phyloP scores from a whole-genome alignment of 2,888 invertebrate genomes.

The Drosophila demipolita region DNA sequence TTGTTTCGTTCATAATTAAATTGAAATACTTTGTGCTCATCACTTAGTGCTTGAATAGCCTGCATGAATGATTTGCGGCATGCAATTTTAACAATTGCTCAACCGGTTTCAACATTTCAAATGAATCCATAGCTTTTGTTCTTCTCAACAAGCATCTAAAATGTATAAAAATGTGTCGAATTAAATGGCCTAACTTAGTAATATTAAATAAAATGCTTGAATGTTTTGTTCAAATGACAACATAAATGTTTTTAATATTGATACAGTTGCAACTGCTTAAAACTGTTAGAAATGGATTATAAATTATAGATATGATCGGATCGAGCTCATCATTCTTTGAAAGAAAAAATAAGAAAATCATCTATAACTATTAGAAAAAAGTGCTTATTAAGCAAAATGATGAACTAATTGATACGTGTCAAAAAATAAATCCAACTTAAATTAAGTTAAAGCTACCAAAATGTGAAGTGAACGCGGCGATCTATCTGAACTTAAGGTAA shows the following conservation, averaged over 20 bases:
- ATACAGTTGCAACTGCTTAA: neutral
- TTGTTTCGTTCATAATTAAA: constrained; percentile 58
- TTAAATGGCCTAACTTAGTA: neutral
- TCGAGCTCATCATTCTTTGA: neutral
- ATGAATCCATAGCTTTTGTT: constrained; percentile 15
- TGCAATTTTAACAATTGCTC: constrained; percentile 35
- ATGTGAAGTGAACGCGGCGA: neutral
- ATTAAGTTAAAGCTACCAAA: neutral
- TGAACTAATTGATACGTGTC: neutral
- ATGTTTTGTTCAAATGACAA: neutral
- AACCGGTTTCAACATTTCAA: constrained; percentile 3
- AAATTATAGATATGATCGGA: neutral
- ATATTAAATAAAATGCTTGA: neutral
- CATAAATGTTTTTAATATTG: neutral
- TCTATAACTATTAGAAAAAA: neutral
- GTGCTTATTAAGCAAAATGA: neutral
- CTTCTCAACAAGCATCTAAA: constrained; percentile 13
- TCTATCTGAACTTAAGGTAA: neutral
- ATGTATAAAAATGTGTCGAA: neutral
- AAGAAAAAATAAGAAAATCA: neutral
- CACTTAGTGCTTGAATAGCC: constrained; percentile 21
- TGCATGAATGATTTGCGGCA: constrained; percentile 12
- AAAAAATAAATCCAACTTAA: neutral
- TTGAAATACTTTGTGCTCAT: constrained; percentile 52
- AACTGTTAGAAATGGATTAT: neutral